Percentiles rank a stretch among this genome's conserved stretches.
Conservation (phyloP, 2,113 vertebrate species). For the Spermophilus dauricus region DNA sequence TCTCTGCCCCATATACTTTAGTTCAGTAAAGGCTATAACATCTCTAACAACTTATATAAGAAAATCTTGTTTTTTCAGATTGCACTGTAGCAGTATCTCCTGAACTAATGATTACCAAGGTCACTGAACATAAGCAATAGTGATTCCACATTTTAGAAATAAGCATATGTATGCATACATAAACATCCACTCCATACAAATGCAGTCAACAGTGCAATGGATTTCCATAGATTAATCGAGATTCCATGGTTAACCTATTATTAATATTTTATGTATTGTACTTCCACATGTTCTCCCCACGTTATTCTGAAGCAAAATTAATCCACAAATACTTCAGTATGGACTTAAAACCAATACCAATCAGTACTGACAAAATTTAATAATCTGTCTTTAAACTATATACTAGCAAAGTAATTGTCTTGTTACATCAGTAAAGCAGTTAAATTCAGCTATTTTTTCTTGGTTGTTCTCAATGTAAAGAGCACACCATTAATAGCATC, state of each 20-base stretch:
- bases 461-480: neutral
- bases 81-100: neutral
- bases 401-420: neutral
- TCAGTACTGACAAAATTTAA: slow-evolving; percentile 1
- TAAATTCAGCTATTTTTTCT: neutral
- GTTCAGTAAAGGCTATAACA: neutral
- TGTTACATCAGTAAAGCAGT: neutral
- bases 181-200: neutral
- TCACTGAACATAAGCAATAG: neutral
- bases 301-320: slow-evolving; percentile 17
- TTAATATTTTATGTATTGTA: neutral
- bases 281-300: too few species aligned
- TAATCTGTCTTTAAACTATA: neutral
- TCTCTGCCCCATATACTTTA: neutral
- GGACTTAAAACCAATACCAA: neutral
- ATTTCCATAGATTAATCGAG: neutral
- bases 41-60: neutral
- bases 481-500: neutral
- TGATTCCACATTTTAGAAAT: neutral
- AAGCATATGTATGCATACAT: neutral
- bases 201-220: neutral
- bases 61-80: neutral
- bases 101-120: neutral
- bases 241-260: neutral
- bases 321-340: neutral